Conservation (phyloP, 2,888 invertebrate species). For the Drosophila meridiana region DNA sequence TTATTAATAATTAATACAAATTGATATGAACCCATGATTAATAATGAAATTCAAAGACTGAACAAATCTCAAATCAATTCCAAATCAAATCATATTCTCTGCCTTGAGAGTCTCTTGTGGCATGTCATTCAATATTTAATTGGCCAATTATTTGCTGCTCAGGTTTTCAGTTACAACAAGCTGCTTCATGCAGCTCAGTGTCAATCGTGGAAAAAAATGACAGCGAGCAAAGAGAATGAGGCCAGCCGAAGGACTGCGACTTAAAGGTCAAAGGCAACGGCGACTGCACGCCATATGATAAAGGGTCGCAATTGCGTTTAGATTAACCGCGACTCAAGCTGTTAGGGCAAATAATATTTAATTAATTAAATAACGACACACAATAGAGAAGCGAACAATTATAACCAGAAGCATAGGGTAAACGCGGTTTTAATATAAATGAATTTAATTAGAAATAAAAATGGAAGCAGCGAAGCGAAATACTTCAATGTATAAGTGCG, state of each 20-base stretch:
- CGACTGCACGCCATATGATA: background rate
- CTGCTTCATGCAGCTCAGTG: constrained; percentile 24
- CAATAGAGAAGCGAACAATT: constrained; percentile 16
- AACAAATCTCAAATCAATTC: background rate
- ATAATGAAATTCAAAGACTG: background rate
- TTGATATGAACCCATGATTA: background rate
- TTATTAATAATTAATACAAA: background rate
- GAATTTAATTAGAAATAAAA: constrained; percentile 46
- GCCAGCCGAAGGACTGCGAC: background rate
- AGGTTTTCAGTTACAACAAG: background rate
- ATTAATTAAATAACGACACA: constrained; percentile 30
- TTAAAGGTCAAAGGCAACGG: constrained; percentile 43
- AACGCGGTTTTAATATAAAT: constrained; percentile 43
- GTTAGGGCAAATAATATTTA: constrained; percentile 24
- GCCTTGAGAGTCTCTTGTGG: background rate
- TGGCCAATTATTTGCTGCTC: constrained; percentile 33
- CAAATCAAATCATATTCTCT: background rate
- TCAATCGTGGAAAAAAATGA: constrained; percentile 45
- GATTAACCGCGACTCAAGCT: constrained; percentile 19
- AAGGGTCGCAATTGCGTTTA: constrained; percentile 5
- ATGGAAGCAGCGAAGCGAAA: constrained; percentile 6
- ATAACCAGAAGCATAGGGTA: constrained; percentile 8
- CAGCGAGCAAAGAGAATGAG: background rate
- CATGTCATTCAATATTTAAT: constrained; percentile 29
- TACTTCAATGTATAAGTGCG: background rate